These are phyloP conservation scores for Eudyptes chrysolophus DNA, from an alignment of 2,113 vertebrate species.

Conservation along the genomic window DNA sequence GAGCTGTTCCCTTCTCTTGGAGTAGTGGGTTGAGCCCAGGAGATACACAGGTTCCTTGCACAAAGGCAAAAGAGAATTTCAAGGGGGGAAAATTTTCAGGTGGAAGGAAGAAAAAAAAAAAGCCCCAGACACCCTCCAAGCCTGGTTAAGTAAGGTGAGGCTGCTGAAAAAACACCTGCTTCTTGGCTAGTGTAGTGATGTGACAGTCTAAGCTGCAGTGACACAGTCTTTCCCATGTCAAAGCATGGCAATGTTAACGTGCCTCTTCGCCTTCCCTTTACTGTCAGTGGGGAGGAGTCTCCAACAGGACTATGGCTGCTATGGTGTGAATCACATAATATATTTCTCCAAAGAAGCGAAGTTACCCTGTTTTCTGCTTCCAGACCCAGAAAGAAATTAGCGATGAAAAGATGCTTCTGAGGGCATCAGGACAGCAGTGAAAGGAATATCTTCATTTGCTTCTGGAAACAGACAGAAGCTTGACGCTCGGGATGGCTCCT, in stretches of 20 bases:
- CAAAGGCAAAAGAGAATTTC: neutral
- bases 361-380: neutral
- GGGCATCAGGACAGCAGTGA: neutral
- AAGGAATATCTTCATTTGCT: neutral
- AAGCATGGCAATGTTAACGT: fast-evolving
- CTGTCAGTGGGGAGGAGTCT: neutral
- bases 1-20: neutral
- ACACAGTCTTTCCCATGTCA: neutral
- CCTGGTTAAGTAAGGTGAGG: neutral
- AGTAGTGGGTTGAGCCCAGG: neutral
- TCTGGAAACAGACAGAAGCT: neutral
- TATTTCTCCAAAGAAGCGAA: neutral
- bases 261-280: neutral
- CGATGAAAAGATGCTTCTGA: neutral
- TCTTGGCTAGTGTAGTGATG: neutral
- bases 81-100: neutral
- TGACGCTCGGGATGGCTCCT: fast-evolving
- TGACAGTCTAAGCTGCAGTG: neutral
- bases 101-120: neutral
- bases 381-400: neutral
- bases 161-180: neutral
- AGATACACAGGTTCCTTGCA: neutral
- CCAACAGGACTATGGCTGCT: neutral
- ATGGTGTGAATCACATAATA: fast-evolving
- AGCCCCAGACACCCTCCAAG: neutral